Base-by-base conservation (phyloP, 2,113 vertebrate species). In the Osmerus eperlanus region DNA sequence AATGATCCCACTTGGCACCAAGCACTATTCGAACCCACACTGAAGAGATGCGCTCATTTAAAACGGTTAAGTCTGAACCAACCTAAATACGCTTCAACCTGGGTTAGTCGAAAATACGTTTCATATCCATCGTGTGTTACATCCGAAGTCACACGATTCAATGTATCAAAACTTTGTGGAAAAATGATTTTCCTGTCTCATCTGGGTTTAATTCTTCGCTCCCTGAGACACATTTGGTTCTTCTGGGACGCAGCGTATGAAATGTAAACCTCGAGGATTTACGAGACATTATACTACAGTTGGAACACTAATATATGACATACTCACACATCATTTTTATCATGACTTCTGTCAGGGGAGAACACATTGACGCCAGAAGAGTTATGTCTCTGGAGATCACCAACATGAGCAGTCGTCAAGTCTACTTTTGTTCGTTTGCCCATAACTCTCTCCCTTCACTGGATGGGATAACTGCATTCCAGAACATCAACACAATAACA, bases 161-260 rank as follows among this genome's bases (percentile, higher is more conserved):
- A 76, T 3, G 13, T 6, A 65, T 6, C 36, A 77, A 77, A 75
- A 80, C 79, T 80, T 72, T 72, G 67, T 84, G 36, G 8, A 41
- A 41, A 41, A 41, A 72, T 83, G 73, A 69, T 8, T 21, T 56
- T 81, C 86, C 62, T 47, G 19, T 68, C 66, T 65, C 85, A 85
- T 86, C 85, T 88, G 87, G 80, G 68, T 85, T 80, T 81, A 70
- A 88, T 89, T 55, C 28, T 88, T 59, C 36, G 18, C 15, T 80
- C 75, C n/a, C 73, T 65, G 72, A 67, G 73, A 75, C 71, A 32
- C 68, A 79, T 81, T 69, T 79, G 65, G 70, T 75, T 32, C 68
- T 76, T 79, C 58, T 28, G n/a, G 78, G 56, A 67, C 68, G 70
- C 12, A 29, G 78, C n/a, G 1, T 76, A 80, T 79, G 79, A 87